phyloP scores from a whole-genome alignment of 2,888 invertebrate species.

The Harpalus rufipes region DNA sequence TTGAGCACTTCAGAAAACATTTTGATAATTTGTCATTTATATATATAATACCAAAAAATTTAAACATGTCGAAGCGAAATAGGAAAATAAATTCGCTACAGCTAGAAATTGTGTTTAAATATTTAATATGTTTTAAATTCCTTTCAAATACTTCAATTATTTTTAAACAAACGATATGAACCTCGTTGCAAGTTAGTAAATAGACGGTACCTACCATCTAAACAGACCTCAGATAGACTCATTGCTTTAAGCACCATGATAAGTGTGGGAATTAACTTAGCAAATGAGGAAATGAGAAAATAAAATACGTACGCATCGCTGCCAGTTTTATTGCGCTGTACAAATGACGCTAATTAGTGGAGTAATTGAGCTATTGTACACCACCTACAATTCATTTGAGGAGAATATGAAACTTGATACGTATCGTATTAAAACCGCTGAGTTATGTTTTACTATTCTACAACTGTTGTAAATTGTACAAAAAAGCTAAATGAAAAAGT shows the following conservation, averaged over 20 bases:
- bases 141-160: too few relatives aligned
- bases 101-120: too few relatives aligned
- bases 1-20: too few relatives aligned
- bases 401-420: background rate
- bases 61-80: too few relatives aligned
- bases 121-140: too few relatives aligned
- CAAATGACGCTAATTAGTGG: slow-evolving; percentile 6
- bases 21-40: too few relatives aligned
- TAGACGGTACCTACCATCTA: background rate
- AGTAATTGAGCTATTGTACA: slow-evolving; percentile 2
- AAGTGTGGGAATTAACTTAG: slow-evolving; percentile 52
- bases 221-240: background rate
- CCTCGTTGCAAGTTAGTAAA: too few relatives aligned
- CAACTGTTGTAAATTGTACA: background rate
- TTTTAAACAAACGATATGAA: too few relatives aligned
- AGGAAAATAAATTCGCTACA: too few relatives aligned
- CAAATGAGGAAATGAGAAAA: slow-evolving; percentile 47
- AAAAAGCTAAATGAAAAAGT: background rate
- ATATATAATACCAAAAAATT: too few relatives aligned
- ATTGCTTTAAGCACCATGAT: slow-evolving; percentile 18
- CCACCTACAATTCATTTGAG: background rate
- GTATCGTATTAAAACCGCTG: background rate
- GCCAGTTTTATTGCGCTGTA: slow-evolving; percentile 20
- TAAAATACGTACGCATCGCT: slow-evolving; percentile 49
- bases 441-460: background rate